These are phyloP conservation scores for Phoenicopterus ruber DNA, from an alignment of 2,113 vertebrate genomes.

Conservation along the genomic window DNA sequence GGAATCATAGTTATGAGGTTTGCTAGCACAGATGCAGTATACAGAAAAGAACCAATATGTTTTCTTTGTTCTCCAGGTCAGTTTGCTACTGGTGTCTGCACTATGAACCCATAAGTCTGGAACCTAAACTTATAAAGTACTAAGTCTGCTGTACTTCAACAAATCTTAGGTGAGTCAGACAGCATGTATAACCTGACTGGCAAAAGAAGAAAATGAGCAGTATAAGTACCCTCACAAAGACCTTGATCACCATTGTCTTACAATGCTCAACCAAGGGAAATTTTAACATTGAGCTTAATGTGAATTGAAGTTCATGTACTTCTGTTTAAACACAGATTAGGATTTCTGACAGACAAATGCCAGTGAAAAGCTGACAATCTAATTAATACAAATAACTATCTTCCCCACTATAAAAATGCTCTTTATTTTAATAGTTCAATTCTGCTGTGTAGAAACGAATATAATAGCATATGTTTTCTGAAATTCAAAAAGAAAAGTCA, in stretches of 20 bases:
- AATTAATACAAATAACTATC: conserved; percentile 74
- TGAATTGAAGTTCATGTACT: conserved; percentile 73
- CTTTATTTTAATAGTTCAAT: conserved; percentile 25
- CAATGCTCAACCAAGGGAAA: conserved; percentile 60
- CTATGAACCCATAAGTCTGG: not conserved
- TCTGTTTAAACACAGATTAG: conserved; percentile 80
- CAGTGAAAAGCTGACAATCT: conserved; percentile 73
- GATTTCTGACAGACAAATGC: conserved; percentile 74
- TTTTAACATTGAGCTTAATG: conserved; percentile 68
- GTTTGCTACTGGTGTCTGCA: not conserved
- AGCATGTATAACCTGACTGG: not conserved
- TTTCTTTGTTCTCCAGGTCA: not conserved
- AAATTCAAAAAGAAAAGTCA: conserved; percentile 39
- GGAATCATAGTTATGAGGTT: not conserved
- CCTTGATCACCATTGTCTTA: not conserved
- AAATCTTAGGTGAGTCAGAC: not conserved
- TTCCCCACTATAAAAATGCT: conserved; percentile 53
- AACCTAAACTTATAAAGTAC: not conserved
- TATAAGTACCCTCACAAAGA: not conserved
- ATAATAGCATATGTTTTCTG: not conserved
- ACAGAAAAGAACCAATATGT: not conserved
- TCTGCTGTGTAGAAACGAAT: not conserved
- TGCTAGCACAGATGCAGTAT: not conserved
- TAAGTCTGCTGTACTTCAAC: not conserved
- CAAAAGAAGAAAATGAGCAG: not conserved